Evolutionary conservation across 2,888 invertebrate species (phyloP), one percentile per base, ranked within the genome.

Genomic region (Caenorhabditis sp.): DNA sequence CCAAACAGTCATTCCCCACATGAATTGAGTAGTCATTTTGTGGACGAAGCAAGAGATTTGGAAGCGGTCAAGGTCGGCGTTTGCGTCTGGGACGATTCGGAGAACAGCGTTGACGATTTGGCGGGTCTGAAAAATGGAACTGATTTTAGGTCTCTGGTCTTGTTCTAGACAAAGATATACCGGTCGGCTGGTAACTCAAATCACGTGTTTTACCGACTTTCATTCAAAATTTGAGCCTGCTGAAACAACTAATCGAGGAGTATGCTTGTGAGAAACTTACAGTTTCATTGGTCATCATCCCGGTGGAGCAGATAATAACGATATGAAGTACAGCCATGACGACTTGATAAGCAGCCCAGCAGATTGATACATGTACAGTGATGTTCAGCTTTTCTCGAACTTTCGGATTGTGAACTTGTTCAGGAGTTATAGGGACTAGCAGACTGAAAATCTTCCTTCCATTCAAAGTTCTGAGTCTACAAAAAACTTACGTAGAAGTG

Each of bases 1-100:
- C 91, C 91, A 91, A 26, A 91, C 91, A 2, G 91, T 90, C 90
- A 92, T 90, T 61, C 90, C 91, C 90, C 90, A 91, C 89, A 90
- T 90, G 84, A 90, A 89, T 76, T 91, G 91, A 16, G 90, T 91
- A 1, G 88, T 87, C 90, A 90, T 90, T 74, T 91, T 92, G 84
- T 91, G 91, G 16, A 92, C 90, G 72, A 91, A 91, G 64, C 90
- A 90, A 0, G 89, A 88, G 28, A 91, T 91, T 89, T 91, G 90
- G 73, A 91, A 91, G 10, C 91, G 80, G 69, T 91, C 91, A 44
- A 88, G 56, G 28, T 91, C 90, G 5, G 90, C 89, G 56, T 88
- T 89, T 3, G 87, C 87, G 56, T 90, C 91, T 0, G 91, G 91
- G 5, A 91, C 90, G 44, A 91, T 88, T 0, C 89, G 72, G n/a